Percentiles rank a stretch among this genome's conserved stretches.
phyloP scores from a whole-genome alignment of 2,113 vertebrate species.

The Collichthys lucidus region DNA sequence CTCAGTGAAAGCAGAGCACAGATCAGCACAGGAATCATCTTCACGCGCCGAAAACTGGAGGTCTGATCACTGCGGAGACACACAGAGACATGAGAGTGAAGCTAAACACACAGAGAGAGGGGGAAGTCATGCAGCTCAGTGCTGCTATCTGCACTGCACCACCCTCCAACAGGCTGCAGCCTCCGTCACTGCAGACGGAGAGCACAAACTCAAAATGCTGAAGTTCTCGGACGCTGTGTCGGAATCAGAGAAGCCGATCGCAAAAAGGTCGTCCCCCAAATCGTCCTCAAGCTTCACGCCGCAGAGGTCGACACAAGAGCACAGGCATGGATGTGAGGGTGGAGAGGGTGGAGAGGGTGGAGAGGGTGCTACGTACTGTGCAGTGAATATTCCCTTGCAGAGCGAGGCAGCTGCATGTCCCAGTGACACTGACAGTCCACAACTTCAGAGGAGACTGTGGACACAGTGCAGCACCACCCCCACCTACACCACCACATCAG shows the following conservation, averaged over 20 bases:
- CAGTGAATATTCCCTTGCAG: conserved; percentile 23
- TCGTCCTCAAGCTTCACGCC: neutral
- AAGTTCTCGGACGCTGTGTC: neutral
- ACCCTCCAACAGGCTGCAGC: conserved; percentile 14
- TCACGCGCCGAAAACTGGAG: conserved; percentile 75
- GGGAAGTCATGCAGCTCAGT: conserved; percentile 15
- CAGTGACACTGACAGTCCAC: conserved; percentile 46
- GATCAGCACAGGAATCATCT: conserved; percentile 90
- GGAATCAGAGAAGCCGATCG: too few relatives aligned
- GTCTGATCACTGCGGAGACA: conserved; percentile 87
- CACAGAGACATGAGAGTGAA: neutral
- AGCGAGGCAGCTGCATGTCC: conserved; percentile 57
- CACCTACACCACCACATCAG: conserved; percentile 3
- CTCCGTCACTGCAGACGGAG: neutral
- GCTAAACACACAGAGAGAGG: conserved; percentile 2
- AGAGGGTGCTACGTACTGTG: conserved; percentile 50
- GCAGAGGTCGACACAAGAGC: conserved; percentile 6
- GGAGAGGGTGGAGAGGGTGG: too few relatives aligned
- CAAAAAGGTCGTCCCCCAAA: too few relatives aligned
- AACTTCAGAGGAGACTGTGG: conserved; percentile 53
- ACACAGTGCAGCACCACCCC: conserved; percentile 56
- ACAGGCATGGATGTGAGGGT: neutral
- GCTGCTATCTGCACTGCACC: conserved; percentile 65
- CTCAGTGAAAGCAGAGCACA: conserved; percentile 89
- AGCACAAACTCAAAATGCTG: neutral